These are phyloP conservation scores for Diceros bicornis DNA, from an alignment of 2,797 vertebrate species.

Conservation along the genomic window DNA sequence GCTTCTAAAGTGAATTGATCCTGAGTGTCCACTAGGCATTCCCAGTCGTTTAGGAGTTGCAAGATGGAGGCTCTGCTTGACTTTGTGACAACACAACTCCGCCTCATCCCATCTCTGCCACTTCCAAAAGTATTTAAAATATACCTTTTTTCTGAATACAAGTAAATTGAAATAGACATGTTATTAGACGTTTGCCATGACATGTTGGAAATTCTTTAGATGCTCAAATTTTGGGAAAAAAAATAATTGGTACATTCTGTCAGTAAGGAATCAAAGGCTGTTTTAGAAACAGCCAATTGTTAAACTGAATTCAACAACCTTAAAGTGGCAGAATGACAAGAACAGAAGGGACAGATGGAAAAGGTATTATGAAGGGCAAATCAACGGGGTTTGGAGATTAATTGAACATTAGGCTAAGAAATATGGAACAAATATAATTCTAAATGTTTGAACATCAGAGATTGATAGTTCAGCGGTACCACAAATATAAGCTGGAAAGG, in stretches of 20 bases:
- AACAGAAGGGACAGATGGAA: constrained; percentile 85
- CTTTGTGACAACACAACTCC: not conserved
- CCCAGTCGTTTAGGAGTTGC: not conserved
- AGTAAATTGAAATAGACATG: constrained; percentile 66
- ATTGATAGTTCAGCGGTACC: not conserved
- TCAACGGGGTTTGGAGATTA: constrained; percentile 80
- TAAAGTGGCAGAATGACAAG: constrained; percentile 79
- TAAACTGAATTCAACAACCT: constrained; percentile 69
- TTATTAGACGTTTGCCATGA: constrained; percentile 60
- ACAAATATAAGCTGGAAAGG: not conserved
- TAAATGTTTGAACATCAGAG: constrained; percentile 63
- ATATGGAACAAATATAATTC: constrained; percentile 70
- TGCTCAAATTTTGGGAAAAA: constrained; percentile 52
- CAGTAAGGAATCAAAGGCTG: constrained; percentile 68
- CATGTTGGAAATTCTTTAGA: constrained; percentile 66
- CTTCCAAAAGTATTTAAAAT: constrained; percentile 10
- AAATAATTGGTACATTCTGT: constrained; percentile 73
- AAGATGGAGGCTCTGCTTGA: not conserved
- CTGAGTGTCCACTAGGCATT: not conserved
- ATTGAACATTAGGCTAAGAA: constrained; percentile 77
- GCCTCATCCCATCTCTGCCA: not conserved
- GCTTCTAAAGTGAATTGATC: not conserved
- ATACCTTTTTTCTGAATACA: not conserved
- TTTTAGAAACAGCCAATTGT: constrained; percentile 76
- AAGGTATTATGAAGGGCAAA: constrained; percentile 77